Evolutionary conservation across 1,140 invertebrate genomes (phyloP), one percentile per base, ranked within the genome.

Genomic region (Mesaphorura yosii): DNA sequence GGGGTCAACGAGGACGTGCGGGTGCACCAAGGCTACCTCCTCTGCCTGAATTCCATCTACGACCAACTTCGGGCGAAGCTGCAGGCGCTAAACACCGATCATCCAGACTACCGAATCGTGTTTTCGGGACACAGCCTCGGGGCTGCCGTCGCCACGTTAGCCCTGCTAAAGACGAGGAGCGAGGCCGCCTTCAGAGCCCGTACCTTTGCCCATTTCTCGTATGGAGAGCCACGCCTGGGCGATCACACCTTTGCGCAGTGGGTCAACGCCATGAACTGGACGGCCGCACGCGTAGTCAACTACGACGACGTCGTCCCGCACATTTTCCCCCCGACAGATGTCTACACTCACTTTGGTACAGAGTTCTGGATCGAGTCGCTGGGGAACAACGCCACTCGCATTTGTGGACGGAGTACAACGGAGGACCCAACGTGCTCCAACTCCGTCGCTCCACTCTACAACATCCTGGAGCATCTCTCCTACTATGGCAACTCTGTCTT

Each of bases 341-440:
- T n/a, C 6, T 42, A 19, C 19, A 19, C 23, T 6, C 40, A 42
- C 23, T 22, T 19, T 17, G n/a, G 23, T 12, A 42, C 17, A 19
- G 40, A 42, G 23, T 42, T 42, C n/a, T 42, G 17, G 10, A 22
- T 42, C 40, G 40, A 42, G n/a, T 12, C 23, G 23, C n/a, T 17
- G 10, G 40, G 40, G 23, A 37, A 37, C n/a, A n/a, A n/a, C 12
- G 17, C 40, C 23, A 22, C 40, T 42, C 6, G 40, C 17, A 19
- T 19, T 17, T 42, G 40, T 19, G 17, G n/a, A 7, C 10, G 10
- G 7, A 22, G 23, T 6, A 19, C 23, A 12, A 19, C 17, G 17
- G 40, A 42, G 19, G 40, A 42, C 23, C 40, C 40, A 7, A 42
- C 40, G 23, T 42, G 40, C 40, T 42, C 40, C 17, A 22, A 42